phyloP scores from a whole-genome alignment of 2,797 vertebrate genomes.

The Gymnothorax reevesii region DNA sequence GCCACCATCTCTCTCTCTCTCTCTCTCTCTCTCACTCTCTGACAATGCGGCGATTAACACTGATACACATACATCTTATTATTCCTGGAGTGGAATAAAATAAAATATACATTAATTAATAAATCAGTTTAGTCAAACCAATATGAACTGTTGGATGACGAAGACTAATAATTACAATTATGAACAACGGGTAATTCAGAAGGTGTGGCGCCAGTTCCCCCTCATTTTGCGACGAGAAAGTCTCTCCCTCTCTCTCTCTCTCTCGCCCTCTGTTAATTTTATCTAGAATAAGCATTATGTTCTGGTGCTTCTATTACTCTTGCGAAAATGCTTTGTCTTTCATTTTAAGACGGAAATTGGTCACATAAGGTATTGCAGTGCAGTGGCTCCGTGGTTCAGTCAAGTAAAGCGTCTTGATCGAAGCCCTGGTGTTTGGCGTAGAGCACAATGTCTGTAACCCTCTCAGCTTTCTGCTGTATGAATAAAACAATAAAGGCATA shows the following conservation, averaged over 20 bases:
- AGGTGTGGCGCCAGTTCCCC: too few relatives aligned
- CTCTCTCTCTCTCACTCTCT: slow-evolving; percentile 51
- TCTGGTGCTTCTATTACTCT: neutral
- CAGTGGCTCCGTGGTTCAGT: neutral
- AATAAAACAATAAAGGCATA: neutral
- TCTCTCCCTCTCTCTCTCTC: slow-evolving; percentile 30
- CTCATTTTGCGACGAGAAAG: too few relatives aligned
- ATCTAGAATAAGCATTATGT: neutral
- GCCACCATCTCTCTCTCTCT: slow-evolving; percentile 33
- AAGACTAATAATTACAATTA: too few relatives aligned
- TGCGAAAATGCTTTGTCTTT: neutral
- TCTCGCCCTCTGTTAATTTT: neutral
- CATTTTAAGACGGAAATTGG: neutral
- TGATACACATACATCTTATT: too few relatives aligned
- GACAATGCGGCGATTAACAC: too few relatives aligned
- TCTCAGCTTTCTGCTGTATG: neutral
- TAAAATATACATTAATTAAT: too few relatives aligned
- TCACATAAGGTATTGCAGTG: neutral
- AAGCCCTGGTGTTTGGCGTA: neutral
- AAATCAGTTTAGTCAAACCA: too few relatives aligned
- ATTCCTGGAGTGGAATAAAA: too few relatives aligned
- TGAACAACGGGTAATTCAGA: too few relatives aligned
- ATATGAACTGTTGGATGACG: too few relatives aligned
- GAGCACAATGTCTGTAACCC: neutral
- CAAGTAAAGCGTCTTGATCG: neutral